Conservation (phyloP, 92 coral and sea anemone genomes). For the Zoanthus sansibaricus region DNA sequence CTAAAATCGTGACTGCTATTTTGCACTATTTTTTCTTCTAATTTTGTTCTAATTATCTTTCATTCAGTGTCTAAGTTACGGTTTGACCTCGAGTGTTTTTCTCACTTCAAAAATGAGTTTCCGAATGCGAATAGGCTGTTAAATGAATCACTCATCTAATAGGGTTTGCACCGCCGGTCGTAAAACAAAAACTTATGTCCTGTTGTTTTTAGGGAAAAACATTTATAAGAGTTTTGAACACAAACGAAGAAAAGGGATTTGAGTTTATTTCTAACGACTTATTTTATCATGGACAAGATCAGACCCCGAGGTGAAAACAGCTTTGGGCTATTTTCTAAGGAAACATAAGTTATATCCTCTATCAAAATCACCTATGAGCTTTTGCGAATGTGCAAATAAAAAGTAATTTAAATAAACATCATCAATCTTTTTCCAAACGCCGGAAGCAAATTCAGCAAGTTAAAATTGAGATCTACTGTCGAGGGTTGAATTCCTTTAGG, state of each 20-base stretch:
- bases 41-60: slow-evolving; percentile 16
- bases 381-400: slow-evolving; percentile 26
- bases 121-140: slow-evolving; percentile 9
- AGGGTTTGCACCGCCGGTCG: slow-evolving; percentile 8
- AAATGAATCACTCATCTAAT: background rate
- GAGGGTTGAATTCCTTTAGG: background rate
- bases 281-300: slow-evolving; percentile 19
- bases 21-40: slow-evolving; percentile 5
- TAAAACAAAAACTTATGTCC: background rate
- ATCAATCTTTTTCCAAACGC: slow-evolving; percentile 8
- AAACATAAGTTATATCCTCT: slow-evolving; percentile 33
- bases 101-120: background rate
- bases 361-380: slow-evolving; percentile 17
- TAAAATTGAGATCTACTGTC: background rate
- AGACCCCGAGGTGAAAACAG: background rate
- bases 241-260: background rate
- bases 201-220: background rate
- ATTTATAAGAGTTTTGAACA: background rate
- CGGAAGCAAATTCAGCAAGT: slow-evolving; percentile 24
- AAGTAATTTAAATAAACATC: slow-evolving; percentile 30
- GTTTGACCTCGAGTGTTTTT: slow-evolving; percentile 26
- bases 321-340: slow-evolving; percentile 33
- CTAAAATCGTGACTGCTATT: background rate
- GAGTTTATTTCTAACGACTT: background rate
- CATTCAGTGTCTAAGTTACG: slow-evolving; percentile 14